phyloP scores from a whole-genome alignment of 1,140 invertebrate species.

The Sitophilus oryzae region DNA sequence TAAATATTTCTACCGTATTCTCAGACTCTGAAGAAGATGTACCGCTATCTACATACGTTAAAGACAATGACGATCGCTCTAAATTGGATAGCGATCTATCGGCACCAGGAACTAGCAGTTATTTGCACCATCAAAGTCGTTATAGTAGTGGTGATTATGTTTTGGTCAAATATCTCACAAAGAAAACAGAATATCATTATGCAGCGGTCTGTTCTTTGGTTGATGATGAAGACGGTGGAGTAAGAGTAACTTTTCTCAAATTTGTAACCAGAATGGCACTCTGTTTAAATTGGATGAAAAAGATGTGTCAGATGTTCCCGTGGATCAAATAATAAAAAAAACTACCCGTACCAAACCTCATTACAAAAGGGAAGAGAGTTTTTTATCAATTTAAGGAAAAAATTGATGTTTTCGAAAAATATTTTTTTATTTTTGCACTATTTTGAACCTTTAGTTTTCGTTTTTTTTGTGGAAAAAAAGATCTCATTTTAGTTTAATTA shows the following conservation, averaged over 20 bases:
- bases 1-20: no score
- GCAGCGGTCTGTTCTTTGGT: neutral
- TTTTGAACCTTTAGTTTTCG: no score
- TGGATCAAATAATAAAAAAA: constrained; percentile 5
- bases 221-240: constrained; percentile 4
- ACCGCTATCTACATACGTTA: no score
- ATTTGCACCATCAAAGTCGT: neutral
- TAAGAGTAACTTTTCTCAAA: no score
- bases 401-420: constrained; percentile 3
- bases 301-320: constrained; percentile 5
- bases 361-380: constrained; percentile 6
- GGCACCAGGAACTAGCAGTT: neutral
- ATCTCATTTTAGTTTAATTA: no score
- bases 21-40: no score
- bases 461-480: no score
- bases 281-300: constrained; percentile 14
- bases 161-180: no score
- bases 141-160: no score
- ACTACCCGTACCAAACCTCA: neutral
- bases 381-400: constrained; percentile 6
- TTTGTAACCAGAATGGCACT: constrained; percentile 12
- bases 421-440: constrained; percentile 7
- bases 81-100: neutral
- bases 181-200: no score
- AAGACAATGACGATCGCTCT: no score